A percentile compares a stretch with the other conserved stretches of the same genome.
Conservation (phyloP, 2,888 invertebrate species). For the Noctua janthe region DNA sequence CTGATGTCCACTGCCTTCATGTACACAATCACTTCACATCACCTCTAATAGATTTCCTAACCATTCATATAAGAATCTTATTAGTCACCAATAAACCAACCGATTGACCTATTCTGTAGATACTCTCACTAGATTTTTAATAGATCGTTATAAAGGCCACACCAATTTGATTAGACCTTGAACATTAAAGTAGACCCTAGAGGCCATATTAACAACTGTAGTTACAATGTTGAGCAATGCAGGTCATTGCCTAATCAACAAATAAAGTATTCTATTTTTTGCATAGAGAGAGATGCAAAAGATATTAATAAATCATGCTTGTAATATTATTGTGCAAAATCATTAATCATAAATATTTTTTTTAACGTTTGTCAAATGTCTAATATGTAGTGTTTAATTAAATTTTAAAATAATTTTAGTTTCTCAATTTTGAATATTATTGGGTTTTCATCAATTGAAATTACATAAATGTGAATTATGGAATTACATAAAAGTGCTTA, state of each 20-base stretch:
- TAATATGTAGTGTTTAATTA: conserved; percentile 2
- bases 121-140: conserved; percentile 47
- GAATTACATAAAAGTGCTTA: conserved; percentile 17
- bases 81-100: conserved; percentile 42
- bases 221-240: conserved; percentile 53
- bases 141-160: conserved; percentile 54
- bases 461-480: neutral
- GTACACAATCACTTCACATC: conserved; percentile 42
- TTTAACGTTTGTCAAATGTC: neutral
- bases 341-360: conserved; percentile 12
- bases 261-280: conserved; percentile 35
- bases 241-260: conserved; percentile 54
- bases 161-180: conserved; percentile 61
- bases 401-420: conserved; percentile 1
- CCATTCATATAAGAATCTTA: conserved; percentile 58
- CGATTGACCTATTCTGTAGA: conserved; percentile 38
- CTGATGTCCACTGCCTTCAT: conserved; percentile 71
- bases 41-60: conserved; percentile 28
- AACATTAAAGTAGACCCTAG: conserved; percentile 50
- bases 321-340: conserved; percentile 30
- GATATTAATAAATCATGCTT: conserved; percentile 42
- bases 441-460: conserved; percentile 13
- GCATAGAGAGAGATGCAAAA: conserved; percentile 31
- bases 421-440: conserved; percentile 6
- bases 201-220: conserved; percentile 52